Conservation (phyloP, 2,797 vertebrate species). For the Masticophis lateralis region DNA sequence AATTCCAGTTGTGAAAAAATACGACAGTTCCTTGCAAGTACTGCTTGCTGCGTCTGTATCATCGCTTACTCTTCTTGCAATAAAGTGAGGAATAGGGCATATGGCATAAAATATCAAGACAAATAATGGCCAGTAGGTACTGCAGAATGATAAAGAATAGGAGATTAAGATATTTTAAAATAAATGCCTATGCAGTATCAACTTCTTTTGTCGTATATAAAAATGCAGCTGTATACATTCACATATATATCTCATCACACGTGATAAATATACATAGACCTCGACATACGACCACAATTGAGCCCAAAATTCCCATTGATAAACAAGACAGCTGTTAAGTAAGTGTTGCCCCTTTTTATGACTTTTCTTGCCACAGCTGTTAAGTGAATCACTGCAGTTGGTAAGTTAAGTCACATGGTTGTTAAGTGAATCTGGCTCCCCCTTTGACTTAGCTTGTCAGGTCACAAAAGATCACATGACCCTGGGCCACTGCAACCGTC, state of each 20-base stretch:
- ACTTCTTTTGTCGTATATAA: background rate
- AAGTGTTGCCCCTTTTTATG: background rate
- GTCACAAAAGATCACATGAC: background rate
- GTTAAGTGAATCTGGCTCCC: background rate
- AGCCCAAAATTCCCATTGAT: background rate
- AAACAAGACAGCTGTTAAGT: background rate
- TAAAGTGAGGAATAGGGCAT: conserved; percentile 90
- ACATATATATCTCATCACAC: background rate
- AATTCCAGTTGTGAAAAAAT: conserved; percentile 94
- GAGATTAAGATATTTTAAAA: background rate
- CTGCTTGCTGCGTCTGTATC: conserved; percentile 87
- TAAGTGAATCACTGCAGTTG: background rate
- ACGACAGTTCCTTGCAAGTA: conserved; percentile 88
- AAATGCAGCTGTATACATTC: background rate
- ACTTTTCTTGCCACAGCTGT: background rate
- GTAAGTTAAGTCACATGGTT: background rate
- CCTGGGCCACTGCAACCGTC: background rate
- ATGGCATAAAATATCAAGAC: conserved; percentile 89
- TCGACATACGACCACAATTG: background rate
- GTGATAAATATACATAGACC: background rate
- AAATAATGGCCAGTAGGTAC: conserved; percentile 93
- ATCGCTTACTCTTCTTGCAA: conserved; percentile 82
- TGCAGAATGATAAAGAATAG: conserved; percentile 48
- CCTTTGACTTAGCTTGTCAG: background rate
- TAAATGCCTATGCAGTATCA: background rate